A percentile compares a stretch with the other conserved stretches of the same genome.
These are phyloP conservation scores for Drosophila suboccidentalis DNA, from an alignment of 2,888 invertebrate genomes.

Conservation along the genomic window DNA sequence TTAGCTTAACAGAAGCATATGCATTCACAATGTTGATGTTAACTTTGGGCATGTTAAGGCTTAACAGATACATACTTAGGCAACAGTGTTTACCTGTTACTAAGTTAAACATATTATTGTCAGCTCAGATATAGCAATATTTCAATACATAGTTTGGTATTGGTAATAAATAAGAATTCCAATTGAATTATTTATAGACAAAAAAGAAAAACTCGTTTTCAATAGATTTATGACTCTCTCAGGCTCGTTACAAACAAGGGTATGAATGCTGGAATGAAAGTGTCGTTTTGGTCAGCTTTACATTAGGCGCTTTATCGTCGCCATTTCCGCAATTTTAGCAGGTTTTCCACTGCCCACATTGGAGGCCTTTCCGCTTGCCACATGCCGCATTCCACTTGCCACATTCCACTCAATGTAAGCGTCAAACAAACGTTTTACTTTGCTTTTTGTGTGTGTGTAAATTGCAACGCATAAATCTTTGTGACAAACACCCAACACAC, in stretches of 20 bases:
- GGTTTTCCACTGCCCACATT: slow-evolving; percentile 13
- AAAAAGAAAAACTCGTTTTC: background rate
- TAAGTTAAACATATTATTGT: background rate
- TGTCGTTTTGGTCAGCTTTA: slow-evolving; percentile 39
- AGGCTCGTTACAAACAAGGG: slow-evolving; percentile 7
- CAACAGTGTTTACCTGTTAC: background rate
- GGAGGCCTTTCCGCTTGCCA: slow-evolving; percentile 56
- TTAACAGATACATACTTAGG: background rate
- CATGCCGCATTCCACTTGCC: slow-evolving; percentile 35
- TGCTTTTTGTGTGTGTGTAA: slow-evolving; percentile 51
- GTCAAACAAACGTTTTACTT: slow-evolving; percentile 68
- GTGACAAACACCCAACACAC: slow-evolving; percentile 72
- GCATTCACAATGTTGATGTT: background rate
- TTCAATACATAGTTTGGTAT: background rate
- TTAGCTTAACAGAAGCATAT: background rate
- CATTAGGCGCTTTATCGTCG: slow-evolving; percentile 41
- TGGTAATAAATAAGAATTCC: background rate
- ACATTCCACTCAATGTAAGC: slow-evolving; percentile 77
- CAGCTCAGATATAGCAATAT: background rate
- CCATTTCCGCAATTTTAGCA: slow-evolving; percentile 32
- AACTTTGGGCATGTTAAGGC: background rate
- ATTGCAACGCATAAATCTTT: slow-evolving; percentile 79
- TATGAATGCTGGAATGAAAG: slow-evolving; percentile 18
- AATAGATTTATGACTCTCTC: slow-evolving; percentile 26
- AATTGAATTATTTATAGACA: slow-evolving; percentile 8